Base-by-base conservation (phyloP, 2,888 invertebrate species). In the Baronia brevicornis region DNA sequence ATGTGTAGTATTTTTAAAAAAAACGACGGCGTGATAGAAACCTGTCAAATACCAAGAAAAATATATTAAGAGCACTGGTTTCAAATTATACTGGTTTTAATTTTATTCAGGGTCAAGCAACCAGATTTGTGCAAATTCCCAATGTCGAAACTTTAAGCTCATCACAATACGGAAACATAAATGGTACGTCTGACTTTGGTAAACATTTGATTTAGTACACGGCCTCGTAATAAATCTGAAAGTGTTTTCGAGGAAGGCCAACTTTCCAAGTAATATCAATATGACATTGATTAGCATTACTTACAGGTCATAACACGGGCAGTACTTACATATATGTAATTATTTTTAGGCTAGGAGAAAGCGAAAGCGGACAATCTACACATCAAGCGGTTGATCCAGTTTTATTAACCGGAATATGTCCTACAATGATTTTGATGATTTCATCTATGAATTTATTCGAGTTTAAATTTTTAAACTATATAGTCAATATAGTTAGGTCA, bases 261-360 rank as follows among this genome's bases (percentile, higher is more conserved):
- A 75, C 77, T 79, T 78, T 79, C 75, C 58, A 74, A 69, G 60
- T 65, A 69, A 66, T 70, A 70, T 69, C 73, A 73, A 73, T 64
- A 73, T 50, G 44, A 41, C 42, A 48, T 45, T 44, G 46, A 51
- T 49, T 50, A 51, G 52, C 50, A 49, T 33, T 26, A 35, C 39
- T 41, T 38, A 33, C 43, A 39, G 51, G 45, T 53, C 51, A 51
- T 49, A 57, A 55, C 49, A 56, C 54, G 3, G 30, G 35, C 41
- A 39, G 37, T 47, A 40, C 32, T 38, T 36, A 48, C 43, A 36
- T 22, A 33, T 29, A 34, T 39, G 28, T 41, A 39, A 40, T 40
- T 39, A 50, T 54, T 54, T 54, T 46, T 39, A 48, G 46, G 33
- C 33, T 36, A 46, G 32, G 59, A 49, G 63, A 73, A 71, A 75